Evolutionary conservation across 2,113 vertebrate species (phyloP).

Genomic region (Pollachius pollachius): DNA sequence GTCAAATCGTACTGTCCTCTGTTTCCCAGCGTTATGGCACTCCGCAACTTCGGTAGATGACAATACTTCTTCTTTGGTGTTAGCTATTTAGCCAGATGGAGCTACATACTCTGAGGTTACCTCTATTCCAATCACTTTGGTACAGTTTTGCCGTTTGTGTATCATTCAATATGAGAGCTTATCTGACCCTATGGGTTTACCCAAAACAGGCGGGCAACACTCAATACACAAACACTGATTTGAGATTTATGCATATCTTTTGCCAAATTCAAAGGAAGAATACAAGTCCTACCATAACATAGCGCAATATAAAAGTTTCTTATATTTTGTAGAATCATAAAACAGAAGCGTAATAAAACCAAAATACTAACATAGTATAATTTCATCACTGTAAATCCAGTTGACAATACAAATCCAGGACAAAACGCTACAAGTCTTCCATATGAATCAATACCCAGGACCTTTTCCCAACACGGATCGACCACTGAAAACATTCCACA

Average conservation of each 20-base stretch:
- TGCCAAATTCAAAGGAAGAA: constrained; percentile 59
- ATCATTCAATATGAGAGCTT: neutral
- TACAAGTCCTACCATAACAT: constrained; percentile 66
- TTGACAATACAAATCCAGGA: constrained; percentile 79
- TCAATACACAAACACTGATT: constrained; percentile 13
- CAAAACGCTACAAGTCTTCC: constrained; percentile 66
- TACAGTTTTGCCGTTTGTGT: neutral
- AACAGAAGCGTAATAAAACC: constrained; percentile 77
- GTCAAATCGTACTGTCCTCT: constrained; percentile 1
- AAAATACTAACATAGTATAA: constrained; percentile 87
- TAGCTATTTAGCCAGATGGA: constrained; percentile 3
- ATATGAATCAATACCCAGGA: constrained; percentile 67
- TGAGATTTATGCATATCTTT: constrained; percentile 9
- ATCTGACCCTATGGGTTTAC: constrained; percentile 5
- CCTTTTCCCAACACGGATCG: constrained; percentile 58
- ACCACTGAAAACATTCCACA: constrained; percentile 60
- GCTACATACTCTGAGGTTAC: neutral
- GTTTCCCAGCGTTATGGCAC: constrained; percentile 34
- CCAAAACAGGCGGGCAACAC: constrained; percentile 12
- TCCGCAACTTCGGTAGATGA: constrained; percentile 33
- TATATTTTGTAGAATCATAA: constrained; percentile 83
- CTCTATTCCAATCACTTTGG: neutral
- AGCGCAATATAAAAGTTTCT: constrained; percentile 75
- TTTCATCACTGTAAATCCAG: constrained; percentile 83
- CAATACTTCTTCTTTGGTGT: constrained; percentile 10